Conservation (phyloP, 2,888 invertebrate species). For the Phymatocera aterrima region DNA sequence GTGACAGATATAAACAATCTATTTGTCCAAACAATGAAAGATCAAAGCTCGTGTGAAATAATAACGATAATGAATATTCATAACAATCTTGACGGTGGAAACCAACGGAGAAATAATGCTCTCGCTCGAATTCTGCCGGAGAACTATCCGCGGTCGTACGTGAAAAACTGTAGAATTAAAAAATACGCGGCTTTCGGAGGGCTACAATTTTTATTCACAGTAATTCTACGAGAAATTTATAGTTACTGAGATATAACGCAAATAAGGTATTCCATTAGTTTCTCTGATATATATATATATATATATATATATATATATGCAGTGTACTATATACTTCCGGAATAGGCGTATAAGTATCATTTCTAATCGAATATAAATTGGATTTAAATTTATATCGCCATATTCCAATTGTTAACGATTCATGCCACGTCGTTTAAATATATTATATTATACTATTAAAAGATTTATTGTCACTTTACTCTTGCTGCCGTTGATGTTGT, state of each 20-base stretch:
- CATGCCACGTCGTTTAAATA: not conserved
- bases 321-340: not conserved
- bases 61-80: no score
- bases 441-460: slow-evolving; percentile 1
- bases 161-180: not conserved
- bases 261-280: no score
- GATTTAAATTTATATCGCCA: not conserved
- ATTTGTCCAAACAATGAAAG: not conserved
- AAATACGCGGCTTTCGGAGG: not conserved
- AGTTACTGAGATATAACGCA: not conserved
- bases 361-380: no score
- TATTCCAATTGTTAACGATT: slow-evolving; percentile 12
- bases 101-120: no score
- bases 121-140: not conserved
- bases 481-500: no score
- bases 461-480: slow-evolving; percentile 19
- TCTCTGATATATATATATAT: no score
- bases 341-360: not conserved
- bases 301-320: no score
- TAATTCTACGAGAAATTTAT: not conserved
- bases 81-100: no score
- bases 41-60: no score
- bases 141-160: not conserved
- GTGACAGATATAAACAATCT: not conserved
- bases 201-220: not conserved